Evolutionary conservation across 2,113 vertebrate genomes (phyloP), one percentile per base, ranked within the genome.

Genomic region (Alethe castanea): DNA sequence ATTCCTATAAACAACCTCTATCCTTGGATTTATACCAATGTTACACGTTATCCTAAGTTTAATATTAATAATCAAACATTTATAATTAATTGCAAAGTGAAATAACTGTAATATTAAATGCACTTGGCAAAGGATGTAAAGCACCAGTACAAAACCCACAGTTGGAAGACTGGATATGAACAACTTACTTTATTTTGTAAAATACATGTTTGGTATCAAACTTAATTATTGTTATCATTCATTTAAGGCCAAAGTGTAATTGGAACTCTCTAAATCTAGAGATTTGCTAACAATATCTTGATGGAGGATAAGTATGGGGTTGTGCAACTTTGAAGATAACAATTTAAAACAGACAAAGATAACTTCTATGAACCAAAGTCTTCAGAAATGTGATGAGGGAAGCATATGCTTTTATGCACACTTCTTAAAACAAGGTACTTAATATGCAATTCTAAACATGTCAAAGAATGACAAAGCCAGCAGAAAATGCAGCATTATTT

Each of bases 401-500:
- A 83, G 80, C n/a, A 52, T 36, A 36, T 26, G 71, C 24, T 80
- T 81, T 72, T 85, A 89, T 12, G 40, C 28, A 56, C 2, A 45
- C 22, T 79, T 82, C 57, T 91, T 85, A 61, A 91, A 69, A 85
- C 23, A 56, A 73, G 6, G 23, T 31, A 76, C 6, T 29, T 73
- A 66, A 80, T 59, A 86, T 44, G 40, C 42, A 88, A 36, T 48
- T 85, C 74, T 85, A 40, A 69, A 59, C n/a, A 36, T 79, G 24
- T 57, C 71, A 80, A 69, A 91, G 60, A 88, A 84, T 17, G 42
- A 89, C 70, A 84, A 94, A 93, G 61, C 25, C 69, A 76, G 42
- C 23, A 86, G 69, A 92, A 89, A 95, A 96, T 71, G 17, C 40
- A 79, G 76, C 24, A 67, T 72, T 72, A 54, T 88, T 86, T 96